Evolutionary conservation across 2,888 invertebrate species (phyloP), one percentile per base, ranked within the genome.

Genomic region (Philonicus albiceps): DNA sequence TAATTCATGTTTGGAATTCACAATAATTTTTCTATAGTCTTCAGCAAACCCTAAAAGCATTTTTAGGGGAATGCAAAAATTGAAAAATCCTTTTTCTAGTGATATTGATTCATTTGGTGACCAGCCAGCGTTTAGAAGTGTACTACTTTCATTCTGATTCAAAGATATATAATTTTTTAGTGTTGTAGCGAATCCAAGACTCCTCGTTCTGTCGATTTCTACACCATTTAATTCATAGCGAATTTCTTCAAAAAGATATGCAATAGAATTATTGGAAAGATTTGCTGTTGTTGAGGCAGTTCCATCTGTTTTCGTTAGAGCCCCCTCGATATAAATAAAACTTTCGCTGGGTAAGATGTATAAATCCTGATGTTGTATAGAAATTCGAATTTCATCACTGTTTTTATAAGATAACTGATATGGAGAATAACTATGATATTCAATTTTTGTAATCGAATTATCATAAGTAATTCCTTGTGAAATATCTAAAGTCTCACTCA

Each of bases 1-100:
- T 13, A 89, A 78, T 74, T 92, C 91, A 90, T 92, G 91, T 89
- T 90, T 73, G 84, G 89, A 89, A 88, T 91, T 92, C 2, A 91
- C 86, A 43, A 91, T 88, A 85, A 91, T 90, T 89, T 90, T 90
- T 19, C 89, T 89, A 87, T 91, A 91, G 88, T 92, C 90, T 88
- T 91, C 90, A 80, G 89, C 89, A 88, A 91, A 91, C 4, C 91
- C 91, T 19, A 91, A 86, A 19, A 91, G 43, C 85, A 89, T 88
- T 86, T 89, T 90, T 37, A 91, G 88, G 19, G 91, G 90, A 37
- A 91, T 88, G 84, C 87, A 90, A 86, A 90, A 89, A 88, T 90
- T 89, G 86, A 90, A 90, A 72, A 86, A 11, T 89, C 90, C 37
- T 22, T 75, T 19, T 3, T 74, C 34, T n/a, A 31, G 49, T 34